Conservation (phyloP, 2,888 invertebrate genomes). For the Lottia scabra region DNA sequence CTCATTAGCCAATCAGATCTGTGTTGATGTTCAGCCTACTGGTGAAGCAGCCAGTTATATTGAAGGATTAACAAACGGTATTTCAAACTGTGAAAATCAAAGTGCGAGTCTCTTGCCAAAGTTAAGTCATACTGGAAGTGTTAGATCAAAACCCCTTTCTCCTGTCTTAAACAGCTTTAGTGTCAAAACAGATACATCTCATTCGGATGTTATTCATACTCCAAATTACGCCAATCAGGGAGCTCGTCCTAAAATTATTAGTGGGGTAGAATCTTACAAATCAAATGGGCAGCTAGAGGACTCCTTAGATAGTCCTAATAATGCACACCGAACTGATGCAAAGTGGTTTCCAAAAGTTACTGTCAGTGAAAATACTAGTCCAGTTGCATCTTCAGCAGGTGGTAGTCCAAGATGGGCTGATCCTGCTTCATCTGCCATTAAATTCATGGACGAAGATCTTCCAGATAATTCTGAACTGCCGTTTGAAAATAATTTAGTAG, state of each 20-base stretch:
- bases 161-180: conserved; percentile 29
- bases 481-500: conserved; percentile 40
- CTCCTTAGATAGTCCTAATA: background rate
- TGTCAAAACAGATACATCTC: conserved; percentile 16
- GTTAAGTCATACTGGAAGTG: conserved; percentile 22
- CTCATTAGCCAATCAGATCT: conserved; percentile 12
- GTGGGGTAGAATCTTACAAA: background rate
- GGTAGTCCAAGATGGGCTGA: conserved; percentile 63
- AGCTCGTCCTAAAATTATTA: conserved; percentile 22
- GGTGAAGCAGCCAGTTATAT: conserved; percentile 1
- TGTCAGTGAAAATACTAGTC: conserved; percentile 16
- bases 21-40: conserved; percentile 25
- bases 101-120: conserved; percentile 19
- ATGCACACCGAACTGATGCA: background rate
- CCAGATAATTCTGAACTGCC: conserved; percentile 36
- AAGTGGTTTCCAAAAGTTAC: conserved; percentile 21
- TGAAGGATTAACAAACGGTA: background rate
- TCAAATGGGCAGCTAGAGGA: conserved; percentile 2
- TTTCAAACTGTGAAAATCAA: background rate
- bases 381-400: conserved; percentile 7
- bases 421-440: conserved; percentile 65
- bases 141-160: conserved; percentile 27
- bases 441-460: conserved; percentile 77
- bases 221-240: conserved; percentile 28
- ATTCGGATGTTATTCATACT: conserved; percentile 13